Evolutionary conservation across 2,113 vertebrate species (phyloP).

Genomic region (Protobothrops flavoviridis): DNA sequence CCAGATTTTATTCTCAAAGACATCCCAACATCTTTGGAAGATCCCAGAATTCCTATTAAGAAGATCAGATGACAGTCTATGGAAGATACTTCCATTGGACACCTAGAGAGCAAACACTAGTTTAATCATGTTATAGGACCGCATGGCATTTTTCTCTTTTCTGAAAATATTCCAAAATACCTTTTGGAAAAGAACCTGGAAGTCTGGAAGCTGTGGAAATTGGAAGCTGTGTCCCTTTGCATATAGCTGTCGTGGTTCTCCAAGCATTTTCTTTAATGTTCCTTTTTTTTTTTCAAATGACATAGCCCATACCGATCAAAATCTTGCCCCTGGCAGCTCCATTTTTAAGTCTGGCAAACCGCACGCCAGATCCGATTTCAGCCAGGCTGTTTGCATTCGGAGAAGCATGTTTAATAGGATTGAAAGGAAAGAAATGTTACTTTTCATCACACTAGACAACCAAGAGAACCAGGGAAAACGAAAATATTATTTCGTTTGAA

Average conservation of each 20-base stretch:
- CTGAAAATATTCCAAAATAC: neutral
- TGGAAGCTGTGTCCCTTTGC: slow-evolving; percentile 24
- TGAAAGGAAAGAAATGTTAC: slow-evolving; percentile 82
- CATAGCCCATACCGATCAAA: slow-evolving; percentile 73
- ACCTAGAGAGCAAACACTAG: neutral
- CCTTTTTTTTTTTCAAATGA: slow-evolving; percentile 43
- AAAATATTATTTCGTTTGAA: slow-evolving; percentile 86
- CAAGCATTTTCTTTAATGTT: slow-evolving; percentile 56
- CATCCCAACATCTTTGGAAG: neutral
- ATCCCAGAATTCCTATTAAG: neutral
- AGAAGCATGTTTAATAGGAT: slow-evolving; percentile 75
- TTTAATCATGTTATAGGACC: neutral
- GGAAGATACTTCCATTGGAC: neutral
- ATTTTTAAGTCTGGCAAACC: slow-evolving; percentile 66
- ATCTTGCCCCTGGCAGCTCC: slow-evolving; percentile 63
- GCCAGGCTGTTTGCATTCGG: slow-evolving; percentile 70
- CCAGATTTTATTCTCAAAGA: neutral
- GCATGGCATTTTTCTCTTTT: neutral
- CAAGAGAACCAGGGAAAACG: slow-evolving; percentile 78
- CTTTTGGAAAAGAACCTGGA: neutral
- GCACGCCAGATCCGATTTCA: slow-evolving; percentile 72
- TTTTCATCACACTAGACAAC: slow-evolving; percentile 83
- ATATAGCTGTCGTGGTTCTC: slow-evolving; percentile 24
- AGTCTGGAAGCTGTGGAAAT: neutral
- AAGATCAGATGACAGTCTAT: neutral